Conservation (phyloP, 2,888 invertebrate genomes). For the Tuta absoluta region DNA sequence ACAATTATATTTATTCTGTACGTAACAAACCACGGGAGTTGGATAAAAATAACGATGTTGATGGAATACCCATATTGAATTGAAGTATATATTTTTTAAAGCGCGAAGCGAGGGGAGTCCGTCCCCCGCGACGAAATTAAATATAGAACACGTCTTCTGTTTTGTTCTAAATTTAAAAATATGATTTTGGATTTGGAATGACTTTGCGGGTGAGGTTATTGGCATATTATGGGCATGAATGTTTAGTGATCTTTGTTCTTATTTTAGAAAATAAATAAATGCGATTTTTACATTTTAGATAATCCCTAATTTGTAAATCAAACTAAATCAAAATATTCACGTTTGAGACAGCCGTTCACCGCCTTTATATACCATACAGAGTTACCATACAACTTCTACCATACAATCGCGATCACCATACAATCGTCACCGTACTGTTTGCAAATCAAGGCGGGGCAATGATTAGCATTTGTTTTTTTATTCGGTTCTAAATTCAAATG, state of each 20-base stretch:
- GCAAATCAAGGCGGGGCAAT: conserved; percentile 68
- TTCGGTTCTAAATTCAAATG: conserved; percentile 63
- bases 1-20: too few species aligned
- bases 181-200: conserved; percentile 67
- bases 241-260: too few species aligned
- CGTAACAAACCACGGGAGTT: not conserved
- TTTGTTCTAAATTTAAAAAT: conserved; percentile 63
- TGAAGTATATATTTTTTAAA: conserved; percentile 62
- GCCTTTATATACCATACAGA: conserved; percentile 24
- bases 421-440: conserved; percentile 75
- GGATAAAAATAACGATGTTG: not conserved
- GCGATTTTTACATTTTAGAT: not conserved
- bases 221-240: conserved; percentile 10
- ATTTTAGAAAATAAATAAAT: not conserved
- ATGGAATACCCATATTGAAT: conserved; percentile 51
- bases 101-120: conserved; percentile 54
- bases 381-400: conserved; percentile 23
- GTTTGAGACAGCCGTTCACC: conserved; percentile 14
- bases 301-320: conserved; percentile 1
- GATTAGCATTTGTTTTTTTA: conserved; percentile 63
- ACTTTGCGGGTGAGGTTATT: conserved; percentile 71
- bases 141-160: conserved; percentile 69
- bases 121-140: conserved; percentile 73
- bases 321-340: conserved; percentile 35
- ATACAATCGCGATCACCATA: conserved; percentile 64